Evolutionary conservation across 2,888 invertebrate species (phyloP), one percentile per base, ranked within the genome.

Genomic region (Macroteleia sp.): DNA sequence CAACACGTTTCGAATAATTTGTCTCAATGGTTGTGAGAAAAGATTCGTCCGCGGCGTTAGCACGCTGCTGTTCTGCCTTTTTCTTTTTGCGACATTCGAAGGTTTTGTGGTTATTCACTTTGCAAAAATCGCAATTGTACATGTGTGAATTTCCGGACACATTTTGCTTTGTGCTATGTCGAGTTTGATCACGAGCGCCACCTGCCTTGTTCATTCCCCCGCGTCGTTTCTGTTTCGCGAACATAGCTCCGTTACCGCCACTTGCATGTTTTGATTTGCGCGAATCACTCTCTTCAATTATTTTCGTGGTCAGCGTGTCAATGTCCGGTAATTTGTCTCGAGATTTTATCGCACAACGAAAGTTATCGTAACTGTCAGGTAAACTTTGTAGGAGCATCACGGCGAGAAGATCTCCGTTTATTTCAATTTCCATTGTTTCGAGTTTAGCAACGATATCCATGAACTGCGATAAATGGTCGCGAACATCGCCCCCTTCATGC

Each of bases 401-500:
- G 1, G 57, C 9, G 9, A 69, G 22, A 2, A 73, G 17, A n/a
- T 73, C 73, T 1, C 39, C 32, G 28, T 71, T 42, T n/a, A 79
- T 66, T 4, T 28, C 52, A 3, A 79, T 52, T 3, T 62, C 41
- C 77, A 79, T 61, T 17, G 52, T 44, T 14, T 30, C 36, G 1
- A 75, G 39, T 22, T 78, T 78, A 12, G 75, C 78, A 4, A 79
- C 73, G 9, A 42, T 61, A 28, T 61, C 71, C 42, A 64, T 71
- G 16, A 77, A 76, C 0, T 41, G 44, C 1, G 32, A 30, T 10
- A 71, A 8, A 17, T 71, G 41, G 1, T 61, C 71, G 0, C 36
- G 57, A 1, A 54, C 20, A 34, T 71, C 54, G 2, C 44, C 62
- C 9, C 42, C 39, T 9, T 70, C 70, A 3, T 36, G 28, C 39